Percentiles rank a stretch among this genome's conserved stretches.
phyloP scores from a whole-genome alignment of 2,797 vertebrate genomes.

The Sebastes baramenuke region DNA sequence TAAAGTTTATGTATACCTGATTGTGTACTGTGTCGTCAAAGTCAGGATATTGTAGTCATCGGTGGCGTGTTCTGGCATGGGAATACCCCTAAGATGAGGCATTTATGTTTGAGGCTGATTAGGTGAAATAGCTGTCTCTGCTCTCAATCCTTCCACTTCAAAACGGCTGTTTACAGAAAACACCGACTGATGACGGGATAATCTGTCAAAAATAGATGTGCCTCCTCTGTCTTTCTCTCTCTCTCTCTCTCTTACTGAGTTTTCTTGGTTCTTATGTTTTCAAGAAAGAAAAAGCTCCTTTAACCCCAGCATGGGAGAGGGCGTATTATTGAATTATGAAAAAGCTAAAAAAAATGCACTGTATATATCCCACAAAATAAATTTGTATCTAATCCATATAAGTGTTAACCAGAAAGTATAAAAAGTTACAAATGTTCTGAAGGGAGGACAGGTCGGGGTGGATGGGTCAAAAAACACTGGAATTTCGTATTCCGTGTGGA shows the following conservation, averaged over 20 bases:
- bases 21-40: constrained; percentile 25
- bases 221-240: constrained; percentile 20
- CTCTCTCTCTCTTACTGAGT: background rate
- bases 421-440: accelerated
- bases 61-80: constrained; percentile 54
- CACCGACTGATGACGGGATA: constrained; percentile 63
- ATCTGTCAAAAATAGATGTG: constrained; percentile 63
- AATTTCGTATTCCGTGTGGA: no score
- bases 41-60: constrained; percentile 32
- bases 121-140: constrained; percentile 65
- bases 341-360: no score
- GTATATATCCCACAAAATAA: no score
- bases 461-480: no score
- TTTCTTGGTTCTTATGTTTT: background rate
- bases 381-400: no score
- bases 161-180: constrained; percentile 77
- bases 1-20: background rate
- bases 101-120: constrained; percentile 66
- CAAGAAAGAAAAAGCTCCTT: background rate
- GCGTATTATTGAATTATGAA: accelerated
- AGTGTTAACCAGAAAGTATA: no score
- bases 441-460: no score
- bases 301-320: background rate
- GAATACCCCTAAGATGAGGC: constrained; percentile 54
- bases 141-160: constrained; percentile 70